phyloP scores from a whole-genome alignment of 2,888 invertebrate genomes.

The Apotomis capreana region DNA sequence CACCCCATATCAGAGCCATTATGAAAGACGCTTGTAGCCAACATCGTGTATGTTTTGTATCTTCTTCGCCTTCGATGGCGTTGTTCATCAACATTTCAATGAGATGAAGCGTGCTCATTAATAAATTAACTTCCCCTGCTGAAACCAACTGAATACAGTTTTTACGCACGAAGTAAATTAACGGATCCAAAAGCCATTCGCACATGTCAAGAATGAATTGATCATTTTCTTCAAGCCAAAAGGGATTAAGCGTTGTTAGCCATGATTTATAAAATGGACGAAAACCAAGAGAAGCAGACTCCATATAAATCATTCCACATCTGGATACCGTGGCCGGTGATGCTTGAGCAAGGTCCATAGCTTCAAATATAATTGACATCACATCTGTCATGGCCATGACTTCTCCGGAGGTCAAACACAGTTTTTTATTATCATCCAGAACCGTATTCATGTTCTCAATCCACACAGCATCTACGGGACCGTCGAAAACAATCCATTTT shows the following conservation, averaged over 20 bases:
- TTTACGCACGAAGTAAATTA: conserved; percentile 88
- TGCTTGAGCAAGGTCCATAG: conserved; percentile 92
- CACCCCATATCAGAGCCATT: conserved; percentile 91
- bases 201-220: conserved; percentile 85
- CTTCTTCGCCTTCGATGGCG: conserved; percentile 87
- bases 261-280: conserved; percentile 91
- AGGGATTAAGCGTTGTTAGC: conserved; percentile 86
- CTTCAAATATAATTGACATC: conserved; percentile 95
- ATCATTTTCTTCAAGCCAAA: conserved; percentile 85
- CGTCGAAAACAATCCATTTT: conserved; percentile 97
- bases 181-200: conserved; percentile 90
- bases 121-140: conserved; percentile 88
- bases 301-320: conserved; percentile 96
- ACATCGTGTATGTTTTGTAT: conserved; percentile 85
- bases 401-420: conserved; percentile 94
- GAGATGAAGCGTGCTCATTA: conserved; percentile 88
- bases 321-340: conserved; percentile 94
- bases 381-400: conserved; percentile 91
- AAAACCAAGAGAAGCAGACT: conserved; percentile 93
- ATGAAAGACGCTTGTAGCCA: conserved; percentile 92
- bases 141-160: conserved; percentile 85
- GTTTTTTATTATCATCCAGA: conserved; percentile 93
- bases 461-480: conserved; percentile 95
- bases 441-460: conserved; percentile 96
- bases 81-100: conserved; percentile 91